Conservation (phyloP, 1,140 invertebrate species). For the Muscidifurax raptorellus region DNA sequence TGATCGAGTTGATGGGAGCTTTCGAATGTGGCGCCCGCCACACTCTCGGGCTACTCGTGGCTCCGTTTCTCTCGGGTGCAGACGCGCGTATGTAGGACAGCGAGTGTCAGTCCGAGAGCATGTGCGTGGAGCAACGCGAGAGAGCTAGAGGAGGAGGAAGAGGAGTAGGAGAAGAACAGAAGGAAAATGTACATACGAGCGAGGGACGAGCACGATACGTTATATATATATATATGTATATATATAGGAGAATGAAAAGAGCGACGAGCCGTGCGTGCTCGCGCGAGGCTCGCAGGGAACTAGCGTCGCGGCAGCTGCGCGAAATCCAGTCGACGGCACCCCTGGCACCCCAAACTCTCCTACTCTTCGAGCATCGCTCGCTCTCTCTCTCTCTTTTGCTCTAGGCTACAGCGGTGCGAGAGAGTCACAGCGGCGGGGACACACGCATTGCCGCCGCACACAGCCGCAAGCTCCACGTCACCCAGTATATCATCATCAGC, state of each 20-base stretch:
- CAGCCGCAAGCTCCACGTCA: background rate
- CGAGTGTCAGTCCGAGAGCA: too few relatives aligned
- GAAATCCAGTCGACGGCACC: slow-evolving; percentile 31
- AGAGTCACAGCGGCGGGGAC: background rate
- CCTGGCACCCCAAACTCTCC: slow-evolving; percentile 32
- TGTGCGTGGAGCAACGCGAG: slow-evolving; percentile 16
- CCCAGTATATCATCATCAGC: slow-evolving; percentile 37
- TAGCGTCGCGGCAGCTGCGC: slow-evolving; percentile 58
- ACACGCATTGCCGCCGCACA: background rate
- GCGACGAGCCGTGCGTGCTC: slow-evolving; percentile 59
- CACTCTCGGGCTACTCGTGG: background rate
- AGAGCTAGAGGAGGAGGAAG: slow-evolving; percentile 5
- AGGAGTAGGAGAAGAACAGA: too few relatives aligned
- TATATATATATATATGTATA: too few relatives aligned
- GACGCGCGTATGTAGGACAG: background rate
- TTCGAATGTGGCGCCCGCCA: slow-evolving; percentile 20
- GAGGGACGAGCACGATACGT: slow-evolving; percentile 8
- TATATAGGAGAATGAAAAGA: slow-evolving; percentile 39
- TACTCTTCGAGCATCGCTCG: background rate
- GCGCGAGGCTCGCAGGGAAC: slow-evolving; percentile 67
- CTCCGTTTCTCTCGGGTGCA: background rate
- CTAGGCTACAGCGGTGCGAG: too few relatives aligned
- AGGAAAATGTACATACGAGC: too few relatives aligned
- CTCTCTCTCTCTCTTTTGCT: background rate
- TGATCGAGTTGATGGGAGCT: background rate